Conservation (phyloP, 2,888 invertebrate genomes). For the Athalia rosae region DNA sequence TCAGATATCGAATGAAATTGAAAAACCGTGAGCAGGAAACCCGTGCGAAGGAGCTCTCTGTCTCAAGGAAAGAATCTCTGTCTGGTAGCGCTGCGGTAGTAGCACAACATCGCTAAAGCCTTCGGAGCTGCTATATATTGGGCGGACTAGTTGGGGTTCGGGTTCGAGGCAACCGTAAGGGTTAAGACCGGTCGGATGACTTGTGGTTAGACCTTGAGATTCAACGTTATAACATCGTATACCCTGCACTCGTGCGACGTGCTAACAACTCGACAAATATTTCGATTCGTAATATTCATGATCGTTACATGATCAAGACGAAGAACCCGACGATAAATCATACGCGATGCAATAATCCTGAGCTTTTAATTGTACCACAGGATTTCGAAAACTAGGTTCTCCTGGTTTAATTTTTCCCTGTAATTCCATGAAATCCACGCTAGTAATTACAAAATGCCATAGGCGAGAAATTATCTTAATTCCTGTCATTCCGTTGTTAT, state of each 20-base stretch:
- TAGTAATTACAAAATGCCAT: conserved; percentile 14
- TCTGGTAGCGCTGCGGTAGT: too few relatives aligned
- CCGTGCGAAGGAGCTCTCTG: too few relatives aligned
- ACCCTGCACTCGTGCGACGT: neutral
- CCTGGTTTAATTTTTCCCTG: neutral
- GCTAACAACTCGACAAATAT: too few relatives aligned
- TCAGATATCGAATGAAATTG: neutral
- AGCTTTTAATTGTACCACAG: neutral
- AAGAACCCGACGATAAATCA: neutral
- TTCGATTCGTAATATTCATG: too few relatives aligned
- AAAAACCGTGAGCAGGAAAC: neutral
- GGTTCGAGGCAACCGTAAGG: conserved; percentile 11
- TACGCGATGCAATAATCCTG: too few relatives aligned
- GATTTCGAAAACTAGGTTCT: conserved; percentile 8
- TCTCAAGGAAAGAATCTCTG: neutral
- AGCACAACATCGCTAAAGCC: neutral
- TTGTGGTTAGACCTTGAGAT: neutral
- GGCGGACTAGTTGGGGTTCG: too few relatives aligned
- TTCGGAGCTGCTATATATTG: neutral
- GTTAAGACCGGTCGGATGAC: conserved; percentile 21
- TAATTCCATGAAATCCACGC: neutral
- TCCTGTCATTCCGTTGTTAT: conserved; percentile 13
- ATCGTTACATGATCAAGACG: neutral
- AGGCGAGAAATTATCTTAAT: conserved; percentile 18
- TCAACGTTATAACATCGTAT: neutral